These are phyloP conservation scores for Gulo gulo DNA, from an alignment of 2,113 vertebrate genomes.

Conservation along the genomic window DNA sequence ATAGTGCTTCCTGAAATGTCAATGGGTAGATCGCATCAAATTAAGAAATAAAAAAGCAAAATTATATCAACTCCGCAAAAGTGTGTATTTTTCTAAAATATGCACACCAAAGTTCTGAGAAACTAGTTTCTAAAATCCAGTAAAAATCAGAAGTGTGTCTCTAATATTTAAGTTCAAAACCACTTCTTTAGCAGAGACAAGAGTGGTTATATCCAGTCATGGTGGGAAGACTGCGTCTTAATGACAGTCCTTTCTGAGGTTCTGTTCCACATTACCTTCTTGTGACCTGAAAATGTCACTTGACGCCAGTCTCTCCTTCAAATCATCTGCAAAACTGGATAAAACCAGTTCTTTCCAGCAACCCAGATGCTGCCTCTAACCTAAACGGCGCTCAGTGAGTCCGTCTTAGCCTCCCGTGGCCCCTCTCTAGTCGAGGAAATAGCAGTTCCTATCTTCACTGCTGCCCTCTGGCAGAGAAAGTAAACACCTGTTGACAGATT, in stretches of 20 bases:
- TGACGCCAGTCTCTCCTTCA: neutral
- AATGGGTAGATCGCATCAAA: neutral
- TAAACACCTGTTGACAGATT: neutral
- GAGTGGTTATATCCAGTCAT: neutral
- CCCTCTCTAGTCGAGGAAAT: conserved; percentile 25
- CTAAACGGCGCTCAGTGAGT: neutral
- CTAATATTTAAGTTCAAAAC: neutral
- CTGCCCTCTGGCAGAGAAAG: conserved; percentile 16
- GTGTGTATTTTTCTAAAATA: neutral
- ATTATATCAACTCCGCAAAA: neutral
- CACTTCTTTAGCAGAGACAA: neutral
- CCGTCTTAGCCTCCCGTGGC: neutral
- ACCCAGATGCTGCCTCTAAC: neutral
- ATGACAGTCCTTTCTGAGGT: neutral
- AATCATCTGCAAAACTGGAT: conserved; percentile 16
- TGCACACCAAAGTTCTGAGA: neutral
- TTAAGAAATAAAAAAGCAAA: conserved; percentile 19
- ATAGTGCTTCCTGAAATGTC: neutral
- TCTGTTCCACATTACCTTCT: neutral
- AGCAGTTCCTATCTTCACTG: conserved; percentile 40
- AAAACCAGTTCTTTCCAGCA: conserved; percentile 1
- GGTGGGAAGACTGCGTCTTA: neutral
- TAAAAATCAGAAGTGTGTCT: neutral
- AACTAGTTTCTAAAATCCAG: neutral
- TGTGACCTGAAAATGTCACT: neutral